These are phyloP conservation scores for Acanthaster planci DNA, from an alignment of 35 echinoderm and acorn worm species.

Conservation along the genomic window DNA sequence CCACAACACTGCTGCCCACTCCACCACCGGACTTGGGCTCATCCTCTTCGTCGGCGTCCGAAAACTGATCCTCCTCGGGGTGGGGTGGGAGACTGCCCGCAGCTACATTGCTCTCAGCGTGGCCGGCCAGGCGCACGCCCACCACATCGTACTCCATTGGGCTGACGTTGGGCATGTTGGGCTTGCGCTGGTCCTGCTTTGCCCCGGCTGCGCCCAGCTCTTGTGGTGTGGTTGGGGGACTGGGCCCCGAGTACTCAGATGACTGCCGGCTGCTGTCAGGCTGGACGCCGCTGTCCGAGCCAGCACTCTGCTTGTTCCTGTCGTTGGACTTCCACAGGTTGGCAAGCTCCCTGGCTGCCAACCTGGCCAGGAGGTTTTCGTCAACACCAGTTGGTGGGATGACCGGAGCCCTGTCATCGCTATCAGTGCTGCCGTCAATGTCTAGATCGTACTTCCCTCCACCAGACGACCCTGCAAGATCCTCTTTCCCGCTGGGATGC, in stretches of 20 bases:
- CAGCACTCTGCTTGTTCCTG: conserved; percentile 46
- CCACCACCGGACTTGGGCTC: conserved; percentile 28
- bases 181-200: conserved; percentile 38
- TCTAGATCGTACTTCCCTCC: conserved; percentile 40
- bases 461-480: conserved; percentile 12
- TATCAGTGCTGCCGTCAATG: background rate
- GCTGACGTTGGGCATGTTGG: conserved; percentile 71
- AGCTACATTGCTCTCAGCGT: conserved; percentile 78
- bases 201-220: conserved; percentile 26
- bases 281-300: conserved; percentile 21
- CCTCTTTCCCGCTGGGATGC: conserved; percentile 31
- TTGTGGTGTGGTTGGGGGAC: conserved; percentile 59
- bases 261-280: conserved; percentile 68
- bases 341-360: conserved; percentile 67
- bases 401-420: conserved; percentile 7
- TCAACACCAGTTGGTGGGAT: conserved; percentile 53
- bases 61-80: conserved; percentile 90
- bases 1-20: conserved; percentile 6
- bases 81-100: conserved; percentile 58
- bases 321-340: conserved; percentile 65
- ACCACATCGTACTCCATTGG: conserved; percentile 93
- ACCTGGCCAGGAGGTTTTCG: conserved; percentile 56
- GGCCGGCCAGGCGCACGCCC: conserved; percentile 78
- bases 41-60: conserved; percentile 90
- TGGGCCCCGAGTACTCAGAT: conserved; percentile 46